These are phyloP conservation scores for Mionectes olivaceus DNA, from an alignment of 2,797 vertebrate genomes.

Conservation along the genomic window DNA sequence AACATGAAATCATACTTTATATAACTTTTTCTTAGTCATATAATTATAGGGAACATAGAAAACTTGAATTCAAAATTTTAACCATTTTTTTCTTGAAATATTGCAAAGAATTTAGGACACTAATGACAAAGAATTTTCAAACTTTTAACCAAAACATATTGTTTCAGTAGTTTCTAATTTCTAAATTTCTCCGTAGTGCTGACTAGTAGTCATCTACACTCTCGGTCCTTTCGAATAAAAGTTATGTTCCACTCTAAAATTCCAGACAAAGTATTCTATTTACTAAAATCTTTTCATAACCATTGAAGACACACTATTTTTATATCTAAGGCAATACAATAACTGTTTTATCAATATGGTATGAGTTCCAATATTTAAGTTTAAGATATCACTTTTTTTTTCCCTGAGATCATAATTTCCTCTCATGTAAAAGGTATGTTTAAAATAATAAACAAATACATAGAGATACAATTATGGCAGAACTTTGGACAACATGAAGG, in stretches of 20 bases:
- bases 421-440: not conserved
- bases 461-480: not conserved
- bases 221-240: not conserved
- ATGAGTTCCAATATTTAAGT: not conserved
- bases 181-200: not conserved
- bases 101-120: not conserved
- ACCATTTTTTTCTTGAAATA: not conserved
- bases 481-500: not conserved
- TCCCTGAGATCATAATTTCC: no score
- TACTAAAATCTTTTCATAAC: not conserved
- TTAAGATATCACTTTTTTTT: not conserved
- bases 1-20: not conserved
- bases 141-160: not conserved
- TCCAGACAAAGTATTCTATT: not conserved
- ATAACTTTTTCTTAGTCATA: not conserved
- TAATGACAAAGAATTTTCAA: not conserved
- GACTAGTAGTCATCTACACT: not conserved
- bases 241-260: not conserved
- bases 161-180: not conserved
- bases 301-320: not conserved
- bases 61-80: not conserved
- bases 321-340: not conserved
- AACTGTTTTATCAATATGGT: not conserved
- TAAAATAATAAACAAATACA: not conserved
- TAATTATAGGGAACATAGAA: not conserved